A percentile compares a stretch with the other conserved stretches of the same genome.
These are phyloP conservation scores for Neolamprologus brichardi DNA, from an alignment of 2,113 vertebrate genomes.

Conservation along the genomic window DNA sequence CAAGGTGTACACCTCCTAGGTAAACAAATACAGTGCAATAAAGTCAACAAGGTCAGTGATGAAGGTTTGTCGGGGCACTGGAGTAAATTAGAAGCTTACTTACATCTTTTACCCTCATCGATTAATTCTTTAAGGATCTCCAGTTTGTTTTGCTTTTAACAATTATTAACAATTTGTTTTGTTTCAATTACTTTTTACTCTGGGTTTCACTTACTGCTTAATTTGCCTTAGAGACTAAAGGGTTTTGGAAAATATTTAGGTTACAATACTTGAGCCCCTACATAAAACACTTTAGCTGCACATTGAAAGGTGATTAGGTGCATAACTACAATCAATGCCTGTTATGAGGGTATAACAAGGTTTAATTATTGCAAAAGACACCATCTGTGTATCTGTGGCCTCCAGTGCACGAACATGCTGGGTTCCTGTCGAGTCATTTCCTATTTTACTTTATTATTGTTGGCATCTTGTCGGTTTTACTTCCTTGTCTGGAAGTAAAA, in stretches of 20 bases:
- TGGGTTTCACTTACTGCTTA: not conserved
- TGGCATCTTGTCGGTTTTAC: not conserved
- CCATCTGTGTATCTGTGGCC: not conserved
- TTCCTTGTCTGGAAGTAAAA: not conserved
- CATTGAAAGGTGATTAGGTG: not conserved
- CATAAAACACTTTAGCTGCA: not conserved
- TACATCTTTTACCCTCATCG: not conserved
- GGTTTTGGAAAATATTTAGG: not conserved
- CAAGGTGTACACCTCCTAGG: not conserved
- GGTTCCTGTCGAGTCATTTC: not conserved
- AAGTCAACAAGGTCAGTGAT: not conserved
- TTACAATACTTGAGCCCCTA: not conserved
- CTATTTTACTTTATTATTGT: not conserved
- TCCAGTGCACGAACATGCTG: not conserved
- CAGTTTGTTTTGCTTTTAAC: not conserved
- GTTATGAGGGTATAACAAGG: not conserved
- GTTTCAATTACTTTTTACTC: not conserved
- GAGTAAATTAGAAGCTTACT: not conserved
- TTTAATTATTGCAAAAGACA: not conserved
- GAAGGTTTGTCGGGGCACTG: rapidly evolving
- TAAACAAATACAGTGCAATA: not conserved
- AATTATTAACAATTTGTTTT: not conserved
- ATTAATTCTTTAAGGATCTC: not conserved
- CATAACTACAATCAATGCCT: not conserved
- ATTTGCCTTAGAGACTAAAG: not conserved